Conservation (phyloP, 2,888 invertebrate species). For the Stenichneumon culpator region DNA sequence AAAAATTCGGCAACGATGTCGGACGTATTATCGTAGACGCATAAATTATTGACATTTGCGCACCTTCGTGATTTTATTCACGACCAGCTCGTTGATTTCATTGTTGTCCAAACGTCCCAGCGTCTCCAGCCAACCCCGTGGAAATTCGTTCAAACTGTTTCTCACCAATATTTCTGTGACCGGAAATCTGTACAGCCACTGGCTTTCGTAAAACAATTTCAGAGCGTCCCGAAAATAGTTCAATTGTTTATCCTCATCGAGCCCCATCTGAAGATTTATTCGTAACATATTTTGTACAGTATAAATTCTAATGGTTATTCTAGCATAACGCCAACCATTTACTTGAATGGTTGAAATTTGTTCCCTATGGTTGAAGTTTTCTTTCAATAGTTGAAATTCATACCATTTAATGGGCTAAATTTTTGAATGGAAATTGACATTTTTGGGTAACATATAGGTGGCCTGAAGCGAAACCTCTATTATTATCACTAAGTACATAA, state of each 20-base stretch:
- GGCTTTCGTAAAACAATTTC: slow-evolving; percentile 87
- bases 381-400: too few species aligned
- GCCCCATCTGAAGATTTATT: slow-evolving; percentile 43
- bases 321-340: too few species aligned
- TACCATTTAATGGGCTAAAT: too few species aligned
- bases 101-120: slow-evolving; percentile 84
- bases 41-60: slow-evolving; percentile 19
- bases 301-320: not conserved
- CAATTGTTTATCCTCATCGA: slow-evolving; percentile 53
- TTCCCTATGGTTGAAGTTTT: too few species aligned
- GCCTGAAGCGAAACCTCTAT: too few species aligned
- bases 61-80: slow-evolving; percentile 76
- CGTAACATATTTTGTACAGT: slow-evolving; percentile 45
- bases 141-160: slow-evolving; percentile 87
- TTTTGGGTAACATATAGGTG: too few species aligned
- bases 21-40: not conserved
- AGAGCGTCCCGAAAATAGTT: slow-evolving; percentile 87
- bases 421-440: too few species aligned
- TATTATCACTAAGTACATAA: too few species aligned
- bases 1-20: slow-evolving; percentile 45
- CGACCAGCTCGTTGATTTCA: slow-evolving; percentile 85
- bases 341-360: too few species aligned
- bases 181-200: slow-evolving; percentile 88
- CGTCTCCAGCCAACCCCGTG: slow-evolving; percentile 86
- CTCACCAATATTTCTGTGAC: slow-evolving; percentile 89